These are phyloP conservation scores for Antrozous pallidus DNA, from an alignment of 2,797 vertebrate genomes.

Conservation along the genomic window DNA sequence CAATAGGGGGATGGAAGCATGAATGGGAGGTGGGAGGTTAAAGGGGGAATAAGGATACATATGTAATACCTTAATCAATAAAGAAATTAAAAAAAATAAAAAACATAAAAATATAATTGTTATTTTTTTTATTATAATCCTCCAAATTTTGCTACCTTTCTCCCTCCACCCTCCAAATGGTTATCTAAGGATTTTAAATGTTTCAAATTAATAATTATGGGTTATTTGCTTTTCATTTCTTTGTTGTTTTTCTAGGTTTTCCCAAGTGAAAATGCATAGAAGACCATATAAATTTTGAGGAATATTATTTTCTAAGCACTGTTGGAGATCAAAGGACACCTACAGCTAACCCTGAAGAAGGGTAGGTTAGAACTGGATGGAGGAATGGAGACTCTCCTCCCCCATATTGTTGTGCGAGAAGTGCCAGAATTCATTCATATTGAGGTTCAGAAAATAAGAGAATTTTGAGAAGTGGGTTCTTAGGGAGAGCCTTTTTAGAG, in stretches of 20 bases:
- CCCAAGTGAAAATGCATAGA: not conserved
- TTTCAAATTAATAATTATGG: not conserved
- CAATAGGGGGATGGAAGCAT: too few species aligned
- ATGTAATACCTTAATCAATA: too few species aligned
- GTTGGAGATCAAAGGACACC: not conserved
- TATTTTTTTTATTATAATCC: not conserved
- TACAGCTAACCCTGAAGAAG: not conserved
- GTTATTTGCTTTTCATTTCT: not conserved
- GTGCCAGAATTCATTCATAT: not conserved
- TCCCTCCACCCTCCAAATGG: not conserved
- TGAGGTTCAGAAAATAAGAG: not conserved
- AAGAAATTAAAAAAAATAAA: too few species aligned
- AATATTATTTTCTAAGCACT: not conserved
- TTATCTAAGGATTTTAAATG: not conserved
- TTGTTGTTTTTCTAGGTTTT: not conserved
- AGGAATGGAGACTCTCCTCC: not conserved
- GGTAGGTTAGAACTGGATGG: too few species aligned
- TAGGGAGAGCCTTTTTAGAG: not conserved
- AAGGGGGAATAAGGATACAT: too few species aligned
- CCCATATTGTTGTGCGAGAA: rapidly evolving
- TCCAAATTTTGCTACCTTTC: not conserved
- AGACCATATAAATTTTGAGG: not conserved
- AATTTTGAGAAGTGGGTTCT: not conserved
- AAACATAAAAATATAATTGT: not conserved
- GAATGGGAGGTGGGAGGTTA: too few species aligned